Base-by-base conservation (phyloP, 1,140 invertebrate genomes). In the Rhizoglyphus robini region DNA sequence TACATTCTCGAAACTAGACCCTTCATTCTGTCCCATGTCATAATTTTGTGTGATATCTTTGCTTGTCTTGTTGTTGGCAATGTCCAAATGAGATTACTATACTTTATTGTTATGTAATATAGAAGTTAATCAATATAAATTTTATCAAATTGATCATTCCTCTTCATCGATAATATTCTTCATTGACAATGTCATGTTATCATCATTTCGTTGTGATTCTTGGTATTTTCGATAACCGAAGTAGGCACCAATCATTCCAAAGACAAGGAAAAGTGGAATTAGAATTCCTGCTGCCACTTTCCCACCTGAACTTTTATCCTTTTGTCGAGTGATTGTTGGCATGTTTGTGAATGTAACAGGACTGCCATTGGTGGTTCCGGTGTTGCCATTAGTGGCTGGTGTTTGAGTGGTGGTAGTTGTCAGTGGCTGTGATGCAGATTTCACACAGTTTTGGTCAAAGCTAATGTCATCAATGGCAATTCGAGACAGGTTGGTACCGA, bases 401-500 rank as follows among this genome's bases (percentile, higher is more conserved):
- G 23, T 25, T 27, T 5, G 23, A 32, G 8, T 54, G 3, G 27
- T 29, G 13, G 58, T 60, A 11, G 58, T 34, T n/a, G 58, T 60
- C 57, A 27, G 4, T 20, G 2, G 4, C 15, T 60, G 1, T 13
- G 1, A 27, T 1, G 11, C 30, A 1, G 3, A 3, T 4, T 29
- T 32, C 3, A 38, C 23, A 46, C 58, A 69, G 54, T 68, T 65
- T 3, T 58, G 23, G 27, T 48, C 63, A 38, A 65, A 69, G 27
- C 63, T 68, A 29, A 69, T 41, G 41, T 69, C 68, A 57, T 69
- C 68, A 23, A 69, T 13, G 5, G 68, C 68, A 41, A 69, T 63
- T 29, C 58, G 58, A 2, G 58, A 60, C 13, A 25, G 20, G 36
- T 60, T 29, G 15, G 15, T 29, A 23, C 27, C 15, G 15, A 60